Conservation (phyloP, 2,888 invertebrate genomes). For the Dryobota labecula region DNA sequence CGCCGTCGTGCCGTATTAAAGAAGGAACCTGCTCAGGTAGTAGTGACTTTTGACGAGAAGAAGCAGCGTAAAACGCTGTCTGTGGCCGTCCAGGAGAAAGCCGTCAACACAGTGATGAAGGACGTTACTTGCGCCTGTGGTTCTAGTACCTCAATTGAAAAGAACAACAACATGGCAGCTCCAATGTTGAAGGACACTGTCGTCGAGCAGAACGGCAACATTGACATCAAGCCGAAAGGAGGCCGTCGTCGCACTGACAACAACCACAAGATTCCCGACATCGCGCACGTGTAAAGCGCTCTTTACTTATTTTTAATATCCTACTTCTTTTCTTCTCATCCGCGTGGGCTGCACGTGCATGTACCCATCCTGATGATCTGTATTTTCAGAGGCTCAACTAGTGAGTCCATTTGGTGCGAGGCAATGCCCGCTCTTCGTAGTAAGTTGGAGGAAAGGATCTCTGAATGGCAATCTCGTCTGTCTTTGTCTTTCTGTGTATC, state of each 20-base stretch:
- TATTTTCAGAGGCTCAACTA: constrained; percentile 40
- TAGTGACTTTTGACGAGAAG: constrained; percentile 72
- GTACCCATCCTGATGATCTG: constrained; percentile 25
- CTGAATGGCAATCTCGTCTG: constrained; percentile 30
- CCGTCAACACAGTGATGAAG: constrained; percentile 6
- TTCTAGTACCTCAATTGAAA: constrained; percentile 63
- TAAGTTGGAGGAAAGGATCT: constrained; percentile 52
- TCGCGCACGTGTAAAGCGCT: constrained; percentile 75
- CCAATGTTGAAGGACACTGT: constrained; percentile 68
- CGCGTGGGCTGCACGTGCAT: constrained; percentile 25
- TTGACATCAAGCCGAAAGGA: constrained; percentile 58
- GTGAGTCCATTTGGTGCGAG: constrained; percentile 33
- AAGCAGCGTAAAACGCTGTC: constrained; percentile 62
- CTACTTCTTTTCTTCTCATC: constrained; percentile 10
- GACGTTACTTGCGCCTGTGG: constrained; percentile 61
- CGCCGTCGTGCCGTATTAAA: constrained; percentile 60
- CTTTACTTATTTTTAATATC: not conserved
- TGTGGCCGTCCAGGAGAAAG: constrained; percentile 54
- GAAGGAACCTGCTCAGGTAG: constrained; percentile 68
- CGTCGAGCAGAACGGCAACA: constrained; percentile 80
- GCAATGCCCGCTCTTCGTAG: constrained; percentile 28
- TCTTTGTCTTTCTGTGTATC: not conserved
- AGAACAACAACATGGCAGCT: constrained; percentile 70
- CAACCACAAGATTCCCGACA: constrained; percentile 70
- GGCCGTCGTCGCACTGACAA: constrained; percentile 9